phyloP scores from a whole-genome alignment of 2,797 vertebrate species.

The Micrastur ruficollis region DNA sequence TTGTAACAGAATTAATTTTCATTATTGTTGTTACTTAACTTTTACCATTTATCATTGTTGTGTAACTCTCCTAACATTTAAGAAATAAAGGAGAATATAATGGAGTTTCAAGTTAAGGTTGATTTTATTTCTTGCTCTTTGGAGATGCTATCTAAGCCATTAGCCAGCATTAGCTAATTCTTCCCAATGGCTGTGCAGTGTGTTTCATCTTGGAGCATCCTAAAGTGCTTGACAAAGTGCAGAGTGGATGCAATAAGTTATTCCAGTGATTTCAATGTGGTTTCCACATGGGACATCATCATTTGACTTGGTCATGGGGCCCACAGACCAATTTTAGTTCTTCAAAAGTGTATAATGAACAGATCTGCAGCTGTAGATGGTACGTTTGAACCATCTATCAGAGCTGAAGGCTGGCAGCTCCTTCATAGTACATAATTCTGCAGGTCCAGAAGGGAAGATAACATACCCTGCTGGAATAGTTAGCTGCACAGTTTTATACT shows the following conservation, averaged over 20 bases:
- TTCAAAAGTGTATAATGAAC: background rate
- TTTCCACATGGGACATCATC: background rate
- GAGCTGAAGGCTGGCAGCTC: background rate
- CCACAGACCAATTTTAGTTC: background rate
- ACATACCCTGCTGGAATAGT: conserved; percentile 22
- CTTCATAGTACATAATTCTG: background rate
- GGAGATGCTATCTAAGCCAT: background rate
- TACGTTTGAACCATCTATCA: background rate
- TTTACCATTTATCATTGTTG: background rate
- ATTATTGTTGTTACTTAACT: background rate
- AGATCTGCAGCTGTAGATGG: background rate
- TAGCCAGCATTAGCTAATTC: conserved; percentile 31
- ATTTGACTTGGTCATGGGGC: background rate
- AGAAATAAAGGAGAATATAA: conserved; percentile 40
- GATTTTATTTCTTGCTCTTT: conserved; percentile 10
- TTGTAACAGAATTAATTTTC: background rate
- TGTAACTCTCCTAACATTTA: conserved; percentile 5
- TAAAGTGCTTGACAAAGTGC: background rate
- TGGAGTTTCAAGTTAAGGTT: conserved; percentile 13
- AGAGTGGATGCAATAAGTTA: background rate
- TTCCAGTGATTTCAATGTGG: background rate
- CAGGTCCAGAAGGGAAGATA: background rate
- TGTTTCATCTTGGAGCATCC: background rate
- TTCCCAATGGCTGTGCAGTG: background rate
- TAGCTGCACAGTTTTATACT: background rate